phyloP scores from a whole-genome alignment of 1,140 invertebrate genomes.

The Ceratosolen fusciceps region DNA sequence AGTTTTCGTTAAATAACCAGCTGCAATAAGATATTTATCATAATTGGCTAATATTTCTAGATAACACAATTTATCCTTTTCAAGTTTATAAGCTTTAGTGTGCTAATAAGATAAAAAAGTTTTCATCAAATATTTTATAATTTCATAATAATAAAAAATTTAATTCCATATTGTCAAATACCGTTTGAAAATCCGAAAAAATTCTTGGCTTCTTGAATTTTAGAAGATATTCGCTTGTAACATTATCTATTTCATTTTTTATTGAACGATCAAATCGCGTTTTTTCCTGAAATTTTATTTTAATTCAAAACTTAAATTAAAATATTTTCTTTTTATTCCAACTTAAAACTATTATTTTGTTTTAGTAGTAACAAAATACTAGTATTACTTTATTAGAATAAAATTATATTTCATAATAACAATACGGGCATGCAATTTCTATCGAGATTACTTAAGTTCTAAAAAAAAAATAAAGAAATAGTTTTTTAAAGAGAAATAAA shows the following conservation, averaged over 20 bases:
- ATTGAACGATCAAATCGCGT: constrained; percentile 60
- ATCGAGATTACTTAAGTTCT: no score
- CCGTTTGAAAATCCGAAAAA: constrained; percentile 60
- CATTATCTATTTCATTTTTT: constrained; percentile 9
- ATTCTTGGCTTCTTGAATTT: constrained; percentile 48
- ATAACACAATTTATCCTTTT: constrained; percentile 57
- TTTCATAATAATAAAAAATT: neutral
- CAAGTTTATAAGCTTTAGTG: constrained; percentile 62
- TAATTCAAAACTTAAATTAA: no score
- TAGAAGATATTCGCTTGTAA: neutral
- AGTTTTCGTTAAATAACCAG: constrained; percentile 54
- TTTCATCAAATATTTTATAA: constrained; percentile 9
- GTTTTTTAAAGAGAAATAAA: no score
- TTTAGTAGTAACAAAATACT: no score
- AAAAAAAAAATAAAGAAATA: no score
- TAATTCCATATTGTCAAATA: constrained; percentile 49
- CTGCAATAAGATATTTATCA: neutral
- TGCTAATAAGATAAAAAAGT: constrained; percentile 53
- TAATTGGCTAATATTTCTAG: constrained; percentile 55
- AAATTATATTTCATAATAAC: no score
- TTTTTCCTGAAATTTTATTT: constrained; percentile 58
- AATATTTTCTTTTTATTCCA: no score
- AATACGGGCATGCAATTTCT: no score
- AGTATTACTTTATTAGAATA: no score
- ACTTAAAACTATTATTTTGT: no score